phyloP scores from a whole-genome alignment of 2,113 vertebrate species.

The Microtus oregoni region DNA sequence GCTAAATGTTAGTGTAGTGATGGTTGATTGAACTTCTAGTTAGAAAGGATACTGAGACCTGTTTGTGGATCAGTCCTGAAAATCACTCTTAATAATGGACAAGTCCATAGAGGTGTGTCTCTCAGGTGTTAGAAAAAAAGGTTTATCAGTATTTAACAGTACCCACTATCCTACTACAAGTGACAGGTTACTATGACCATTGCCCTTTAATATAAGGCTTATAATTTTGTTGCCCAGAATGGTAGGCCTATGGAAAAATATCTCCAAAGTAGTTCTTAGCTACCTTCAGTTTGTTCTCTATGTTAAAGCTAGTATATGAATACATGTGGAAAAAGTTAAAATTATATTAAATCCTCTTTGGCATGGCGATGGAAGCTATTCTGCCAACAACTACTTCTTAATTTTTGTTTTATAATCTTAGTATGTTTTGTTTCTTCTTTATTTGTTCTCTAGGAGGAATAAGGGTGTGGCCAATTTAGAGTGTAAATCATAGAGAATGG shows the following conservation, averaged over 20 bases:
- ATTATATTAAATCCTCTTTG: conserved; percentile 53
- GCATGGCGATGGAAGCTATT: conserved; percentile 12
- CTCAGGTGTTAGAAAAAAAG: background rate
- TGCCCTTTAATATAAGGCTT: background rate
- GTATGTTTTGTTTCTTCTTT: background rate
- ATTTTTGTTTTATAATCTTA: conserved; percentile 56
- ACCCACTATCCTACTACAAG: background rate
- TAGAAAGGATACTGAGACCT: conserved; percentile 45
- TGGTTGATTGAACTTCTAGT: conserved; percentile 30
- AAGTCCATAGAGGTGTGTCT: background rate
- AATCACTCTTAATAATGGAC: conserved; percentile 11
- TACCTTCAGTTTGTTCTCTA: background rate
- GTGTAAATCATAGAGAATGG: background rate
- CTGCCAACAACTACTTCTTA: conserved; percentile 33
- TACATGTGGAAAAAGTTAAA: conserved; percentile 36
- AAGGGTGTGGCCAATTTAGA: background rate
- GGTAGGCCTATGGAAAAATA: background rate
- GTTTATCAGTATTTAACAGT: background rate
- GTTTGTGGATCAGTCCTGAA: conserved; percentile 27
- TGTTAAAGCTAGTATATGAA: conserved; percentile 33
- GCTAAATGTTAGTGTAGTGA: background rate
- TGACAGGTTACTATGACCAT: conserved; percentile 3
- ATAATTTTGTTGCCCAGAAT: conserved; percentile 35
- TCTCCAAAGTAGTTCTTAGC: conserved; percentile 1
- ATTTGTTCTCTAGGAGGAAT: conserved; percentile 2